Evolutionary conservation across 23 tunicate genomes (phyloP).

Genomic region (Diplosoma virens): DNA sequence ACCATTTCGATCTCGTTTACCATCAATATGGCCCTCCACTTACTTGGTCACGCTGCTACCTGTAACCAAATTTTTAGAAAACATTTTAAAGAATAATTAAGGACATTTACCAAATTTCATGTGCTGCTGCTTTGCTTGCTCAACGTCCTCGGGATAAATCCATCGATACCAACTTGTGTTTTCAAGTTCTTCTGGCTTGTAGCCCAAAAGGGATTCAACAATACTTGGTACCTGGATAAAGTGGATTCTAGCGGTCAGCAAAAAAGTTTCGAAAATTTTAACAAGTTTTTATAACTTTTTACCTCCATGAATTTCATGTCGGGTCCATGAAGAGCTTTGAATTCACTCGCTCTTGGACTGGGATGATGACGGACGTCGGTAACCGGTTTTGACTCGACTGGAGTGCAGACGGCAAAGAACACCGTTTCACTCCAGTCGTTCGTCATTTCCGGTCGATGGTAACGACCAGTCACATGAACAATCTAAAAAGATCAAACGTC

Average conservation of each 20-base stretch:
- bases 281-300: not conserved
- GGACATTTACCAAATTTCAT: conserved; percentile 79
- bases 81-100: not conserved
- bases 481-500: conserved; percentile 61
- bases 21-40: no score
- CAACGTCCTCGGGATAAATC: conserved; percentile 86
- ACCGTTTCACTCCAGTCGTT: conserved; percentile 80
- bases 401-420: conserved; percentile 88
- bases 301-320: conserved; percentile 97
- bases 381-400: conserved; percentile 93
- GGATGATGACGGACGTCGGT: conserved; percentile 95
- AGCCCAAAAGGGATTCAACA: conserved; percentile 71
- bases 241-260: no score
- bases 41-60: no score
- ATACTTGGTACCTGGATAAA: conserved; percentile 72
- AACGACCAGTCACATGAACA: conserved; percentile 87
- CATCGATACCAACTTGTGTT: conserved; percentile 94
- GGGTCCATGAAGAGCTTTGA: conserved; percentile 88
- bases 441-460: conserved; percentile 87
- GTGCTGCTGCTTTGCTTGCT: conserved; percentile 87
- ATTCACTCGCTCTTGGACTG: conserved; percentile 81
- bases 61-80: no score
- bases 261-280: not conserved
- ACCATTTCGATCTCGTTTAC: no score
- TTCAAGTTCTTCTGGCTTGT: conserved; percentile 86